phyloP scores from a whole-genome alignment of 1,140 invertebrate species.

The Zaprionus nigranus region DNA sequence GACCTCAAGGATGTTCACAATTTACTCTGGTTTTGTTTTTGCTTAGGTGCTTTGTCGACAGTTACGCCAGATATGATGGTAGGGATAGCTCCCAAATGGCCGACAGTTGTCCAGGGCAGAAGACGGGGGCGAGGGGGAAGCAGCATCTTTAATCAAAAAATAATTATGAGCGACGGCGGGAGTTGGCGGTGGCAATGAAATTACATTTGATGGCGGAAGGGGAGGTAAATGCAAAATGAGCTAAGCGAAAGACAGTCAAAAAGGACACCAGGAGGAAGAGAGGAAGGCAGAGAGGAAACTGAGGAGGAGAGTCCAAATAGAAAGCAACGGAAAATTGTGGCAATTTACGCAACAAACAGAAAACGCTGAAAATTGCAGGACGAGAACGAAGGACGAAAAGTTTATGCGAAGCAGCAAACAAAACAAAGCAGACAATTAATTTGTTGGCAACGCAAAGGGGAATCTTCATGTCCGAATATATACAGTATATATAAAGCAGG shows the following conservation, averaged over 20 bases:
- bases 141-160: constrained; percentile 78
- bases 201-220: constrained; percentile 65
- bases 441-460: constrained; percentile 65
- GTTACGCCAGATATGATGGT: constrained; percentile 11
- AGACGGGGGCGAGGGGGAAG: neutral
- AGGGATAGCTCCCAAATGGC: constrained; percentile 39
- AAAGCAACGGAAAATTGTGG: constrained; percentile 42
- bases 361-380: constrained; percentile 63
- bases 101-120: constrained; percentile 10
- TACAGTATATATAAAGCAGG: constrained; percentile 2
- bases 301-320: constrained; percentile 38
- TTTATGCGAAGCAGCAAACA: constrained; percentile 57
- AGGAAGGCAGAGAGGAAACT: constrained; percentile 18
- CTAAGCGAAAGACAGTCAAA: constrained; percentile 59
- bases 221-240: constrained; percentile 50
- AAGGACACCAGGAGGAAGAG: constrained; percentile 7
- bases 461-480: constrained; percentile 1
- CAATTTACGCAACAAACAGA: constrained; percentile 71
- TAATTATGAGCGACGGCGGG: constrained; percentile 72
- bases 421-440: constrained; percentile 76
- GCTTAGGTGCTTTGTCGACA: constrained; percentile 13
- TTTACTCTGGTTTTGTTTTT: constrained; percentile 22
- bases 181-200: constrained; percentile 61
- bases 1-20: constrained; percentile 23
- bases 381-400: constrained; percentile 48